Evolutionary conservation across 2,797 vertebrate genomes (phyloP).

Genomic region (Amniataba percoides): DNA sequence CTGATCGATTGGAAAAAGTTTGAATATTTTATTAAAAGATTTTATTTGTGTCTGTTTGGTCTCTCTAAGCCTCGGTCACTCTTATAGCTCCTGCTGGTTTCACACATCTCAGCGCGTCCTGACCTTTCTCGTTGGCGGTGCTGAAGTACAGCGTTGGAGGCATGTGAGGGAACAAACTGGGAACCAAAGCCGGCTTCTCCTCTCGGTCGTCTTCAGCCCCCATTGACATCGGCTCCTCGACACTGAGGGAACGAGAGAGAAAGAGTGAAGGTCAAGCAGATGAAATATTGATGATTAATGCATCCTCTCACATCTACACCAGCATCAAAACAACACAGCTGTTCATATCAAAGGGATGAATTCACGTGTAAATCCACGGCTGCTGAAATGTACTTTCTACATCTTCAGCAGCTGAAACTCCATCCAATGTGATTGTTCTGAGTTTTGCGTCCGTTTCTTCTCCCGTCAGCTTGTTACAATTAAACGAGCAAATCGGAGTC

Average conservation of each 20-base stretch:
- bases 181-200: slow-evolving; percentile 90
- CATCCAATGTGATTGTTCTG: neutral
- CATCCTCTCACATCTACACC: neutral
- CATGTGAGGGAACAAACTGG: slow-evolving; percentile 92
- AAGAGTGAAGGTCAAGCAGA: neutral
- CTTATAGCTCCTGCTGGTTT: neutral
- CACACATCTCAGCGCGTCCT: slow-evolving; percentile 23
- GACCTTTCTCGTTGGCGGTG: slow-evolving; percentile 92
- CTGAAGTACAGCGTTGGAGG: slow-evolving; percentile 95
- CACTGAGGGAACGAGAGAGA: slow-evolving; percentile 51
- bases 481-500: slow-evolving; percentile 15
- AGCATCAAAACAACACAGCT: neutral
- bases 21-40: too few relatives aligned
- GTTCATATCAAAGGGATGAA: neutral
- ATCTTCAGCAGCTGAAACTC: neutral
- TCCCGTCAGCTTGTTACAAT: neutral
- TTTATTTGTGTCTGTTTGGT: too few relatives aligned
- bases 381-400: neutral
- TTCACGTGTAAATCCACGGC: neutral
- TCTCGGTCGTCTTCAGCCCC: slow-evolving; percentile 82
- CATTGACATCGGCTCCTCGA: slow-evolving; percentile 81
- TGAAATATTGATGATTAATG: neutral
- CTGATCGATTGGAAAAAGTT: too few relatives aligned
- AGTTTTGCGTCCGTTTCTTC: neutral
- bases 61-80: neutral